Evolutionary conservation across 2,888 invertebrate species (phyloP), one percentile per base, ranked within the genome.

Genomic region (Athrips mouffetella): DNA sequence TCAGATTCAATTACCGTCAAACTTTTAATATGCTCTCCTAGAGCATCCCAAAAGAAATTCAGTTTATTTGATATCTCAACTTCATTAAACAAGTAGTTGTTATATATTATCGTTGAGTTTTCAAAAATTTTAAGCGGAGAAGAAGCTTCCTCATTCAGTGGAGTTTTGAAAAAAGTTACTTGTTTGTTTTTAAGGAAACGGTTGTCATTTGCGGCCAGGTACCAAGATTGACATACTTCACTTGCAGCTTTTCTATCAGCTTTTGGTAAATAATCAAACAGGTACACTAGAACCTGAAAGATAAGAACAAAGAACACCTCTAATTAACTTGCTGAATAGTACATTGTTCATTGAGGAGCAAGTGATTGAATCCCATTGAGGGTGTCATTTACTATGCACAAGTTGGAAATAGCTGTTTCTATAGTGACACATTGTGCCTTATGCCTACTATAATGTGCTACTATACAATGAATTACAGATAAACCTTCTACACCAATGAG

Each of bases 181-280:
- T 86, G 75, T 72, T 91, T 89, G 48, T 79, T 80, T 62, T 90
- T 89, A 50, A 89, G 71, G 59, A 91, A 89, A 52, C 90, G 89
- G 53, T 90, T 86, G 62, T 92, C 91, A 61, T 91, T 89, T 4
- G 92, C 90, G 10, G 93, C 94, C 52, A 91, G 88, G 55, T 92
- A 91, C 93, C 94, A 94, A 0, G 89, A 79, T 13, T 76, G 87
- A 67, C 92, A 92, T 18, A 92, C 92, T 57, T 91, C 84, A 57
- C 92, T 91, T 29, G 92, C 92, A 39, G 90, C 83, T 70, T 91
- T 90, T 58, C 92, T 81, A 67, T 94, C 94, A 1, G 92, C 87
- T 58, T 91, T 89, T 29, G 91, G 88, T 57, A 93, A 73, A 72
- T 90, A 91, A 57, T 91, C 89, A 67, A 92, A 91, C 54, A 93